Conservation (phyloP, 2,888 invertebrate species). For the Danaus chrysippus region DNA sequence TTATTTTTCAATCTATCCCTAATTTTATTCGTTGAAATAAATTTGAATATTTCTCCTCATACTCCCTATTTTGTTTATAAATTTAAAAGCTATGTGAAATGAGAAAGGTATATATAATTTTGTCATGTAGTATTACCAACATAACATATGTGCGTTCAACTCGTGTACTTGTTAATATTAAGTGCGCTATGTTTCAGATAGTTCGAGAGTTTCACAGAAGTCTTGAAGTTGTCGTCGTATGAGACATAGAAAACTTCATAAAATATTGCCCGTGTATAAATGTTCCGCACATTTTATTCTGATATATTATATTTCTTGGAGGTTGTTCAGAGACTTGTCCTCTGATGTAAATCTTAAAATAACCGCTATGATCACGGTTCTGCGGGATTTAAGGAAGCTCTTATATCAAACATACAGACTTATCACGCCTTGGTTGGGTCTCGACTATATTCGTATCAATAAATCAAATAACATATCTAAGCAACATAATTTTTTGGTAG, state of each 20-base stretch:
- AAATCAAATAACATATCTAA: neutral
- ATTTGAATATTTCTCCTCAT: no score
- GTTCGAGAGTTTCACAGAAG: neutral
- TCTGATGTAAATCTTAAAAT: conserved; percentile 3
- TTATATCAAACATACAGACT: neutral
- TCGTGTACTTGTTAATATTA: no score
- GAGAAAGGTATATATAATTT: no score
- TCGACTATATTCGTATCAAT: neutral
- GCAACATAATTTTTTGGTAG: neutral
- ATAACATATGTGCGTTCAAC: no score
- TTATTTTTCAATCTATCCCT: no score
- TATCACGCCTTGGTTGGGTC: neutral
- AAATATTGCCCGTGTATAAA: conserved; percentile 3
- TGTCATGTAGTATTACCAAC: no score
- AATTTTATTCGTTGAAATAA: no score
- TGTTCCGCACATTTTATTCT: conserved; percentile 4
- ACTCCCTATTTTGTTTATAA: no score
- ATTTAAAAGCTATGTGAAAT: no score
- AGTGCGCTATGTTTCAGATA: neutral
- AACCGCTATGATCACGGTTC: neutral
- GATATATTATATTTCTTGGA: conserved; percentile 4
- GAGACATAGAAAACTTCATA: neutral
- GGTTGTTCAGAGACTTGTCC: neutral
- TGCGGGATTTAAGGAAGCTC: neutral
- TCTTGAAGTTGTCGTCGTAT: neutral